Evolutionary conservation across 2,888 invertebrate genomes (phyloP).

Genomic region (Tipula lateralis): DNA sequence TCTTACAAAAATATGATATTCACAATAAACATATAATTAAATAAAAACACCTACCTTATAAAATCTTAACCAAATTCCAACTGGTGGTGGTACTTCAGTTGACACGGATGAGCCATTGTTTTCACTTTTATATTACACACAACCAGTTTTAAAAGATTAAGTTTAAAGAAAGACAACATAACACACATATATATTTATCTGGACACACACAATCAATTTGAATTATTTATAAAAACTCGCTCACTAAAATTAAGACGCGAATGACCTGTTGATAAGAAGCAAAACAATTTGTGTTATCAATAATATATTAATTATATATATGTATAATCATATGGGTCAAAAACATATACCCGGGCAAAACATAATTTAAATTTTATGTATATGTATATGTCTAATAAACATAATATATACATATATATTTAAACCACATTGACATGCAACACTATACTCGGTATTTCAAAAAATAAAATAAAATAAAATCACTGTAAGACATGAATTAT

Average conservation of each 20-base stretch:
- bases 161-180: not conserved
- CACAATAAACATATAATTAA: too few relatives aligned
- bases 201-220: not conserved
- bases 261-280: not conserved
- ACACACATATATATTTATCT: not conserved
- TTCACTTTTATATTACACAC: not conserved
- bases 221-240: not conserved
- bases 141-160: not conserved
- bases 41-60: not conserved
- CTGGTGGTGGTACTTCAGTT: not conserved
- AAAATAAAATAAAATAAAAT: not conserved
- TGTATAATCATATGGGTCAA: conserved; percentile 13
- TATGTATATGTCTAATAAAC: too few relatives aligned
- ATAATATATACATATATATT: not conserved
- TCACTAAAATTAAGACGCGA: not conserved
- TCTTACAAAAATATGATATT: too few relatives aligned
- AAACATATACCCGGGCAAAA: not conserved
- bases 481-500: not conserved
- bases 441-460: not conserved
- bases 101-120: not conserved
- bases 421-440: not conserved
- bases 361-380: not conserved
- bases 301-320: not conserved
- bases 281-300: not conserved
- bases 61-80: not conserved